Base-by-base conservation (phyloP, 2,797 vertebrate genomes). In the Schizopygopsis pylzovi region DNA sequence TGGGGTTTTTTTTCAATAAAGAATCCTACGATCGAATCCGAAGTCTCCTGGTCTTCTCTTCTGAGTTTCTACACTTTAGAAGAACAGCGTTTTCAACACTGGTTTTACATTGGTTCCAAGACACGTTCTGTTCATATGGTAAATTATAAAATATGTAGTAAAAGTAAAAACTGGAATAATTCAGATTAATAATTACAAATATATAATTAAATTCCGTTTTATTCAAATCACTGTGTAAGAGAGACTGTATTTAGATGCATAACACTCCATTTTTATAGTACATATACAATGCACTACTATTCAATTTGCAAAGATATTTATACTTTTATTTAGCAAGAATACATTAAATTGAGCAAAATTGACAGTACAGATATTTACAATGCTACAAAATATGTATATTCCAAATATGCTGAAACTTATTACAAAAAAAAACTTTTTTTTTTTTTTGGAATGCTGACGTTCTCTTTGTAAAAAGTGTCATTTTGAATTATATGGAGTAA, bases 401-500 rank as follows among this genome's bases (percentile, higher is more conserved):
- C 25, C 22, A 28, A 73, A 73, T 73, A 28, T 16, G 1, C 12
- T 2, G 2, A n/a, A n/a, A n/a, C n/a, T n/a, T n/a, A n/a, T n/a
- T n/a, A n/a, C n/a, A n/a, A n/a, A n/a, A n/a, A n/a, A n/a, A n/a
- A n/a, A 33, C 2, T 45, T 77, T 37, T 83, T 11, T 63, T 43
- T 45, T 45, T 45, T 72, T 78, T 73, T 54, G 12, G n/a, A 85
- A 83, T 84, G 85, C 76, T 79, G 59, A 54, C 59, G 65, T 83
- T 70, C 83, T 67, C 6, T 67, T 78, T 72, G 12, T 78, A 45
- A 41, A 79, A 63, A 54, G 76, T 89, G 90, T 91, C 87, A 79
- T 75, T 81, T 70, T 85, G 68, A 52, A 52, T 70, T 28, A 68
- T 68, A 87, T 78, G n/a, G 47, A 84, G 56, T 81, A n/a, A 25